These are phyloP conservation scores for Hirudo medicinalis DNA, from an alignment of 1,140 invertebrate species.

Conservation along the genomic window DNA sequence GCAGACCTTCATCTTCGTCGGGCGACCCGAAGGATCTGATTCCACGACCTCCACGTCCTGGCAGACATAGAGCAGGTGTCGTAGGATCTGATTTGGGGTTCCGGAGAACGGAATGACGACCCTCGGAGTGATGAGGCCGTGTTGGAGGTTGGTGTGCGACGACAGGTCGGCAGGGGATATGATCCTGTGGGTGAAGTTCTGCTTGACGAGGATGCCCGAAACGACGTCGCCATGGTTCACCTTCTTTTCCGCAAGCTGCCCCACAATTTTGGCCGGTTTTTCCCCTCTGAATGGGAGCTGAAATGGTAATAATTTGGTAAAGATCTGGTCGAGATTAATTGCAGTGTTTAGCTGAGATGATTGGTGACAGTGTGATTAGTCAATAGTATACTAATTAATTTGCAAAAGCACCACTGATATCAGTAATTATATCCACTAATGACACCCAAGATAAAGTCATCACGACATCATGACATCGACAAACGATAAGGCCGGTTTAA, in stretches of 20 bases:
- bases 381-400: no score
- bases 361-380: no score
- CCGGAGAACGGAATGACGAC: conserved; percentile 76
- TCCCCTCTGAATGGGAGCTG: conserved; percentile 82
- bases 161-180: conserved; percentile 75
- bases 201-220: conserved; percentile 85
- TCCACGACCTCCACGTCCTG: conserved; percentile 63
- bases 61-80: conserved; percentile 67
- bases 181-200: conserved; percentile 96
- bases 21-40: conserved; percentile 1
- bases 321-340: neutral
- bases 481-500: neutral
- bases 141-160: conserved; percentile 89
- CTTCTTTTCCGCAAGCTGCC: conserved; percentile 66
- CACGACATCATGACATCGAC: neutral
- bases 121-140: conserved; percentile 77
- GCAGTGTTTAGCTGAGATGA: no score
- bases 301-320: neutral
- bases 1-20: conserved; percentile 53
- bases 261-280: conserved; percentile 95
- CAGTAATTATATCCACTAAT: no score
- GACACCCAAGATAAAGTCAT: neutral
- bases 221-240: conserved; percentile 63
- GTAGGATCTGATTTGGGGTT: conserved; percentile 60
- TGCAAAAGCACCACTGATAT: no score